These are phyloP conservation scores for Tachysurus fulvidraco DNA, from an alignment of 2,113 vertebrate species.

Conservation along the genomic window DNA sequence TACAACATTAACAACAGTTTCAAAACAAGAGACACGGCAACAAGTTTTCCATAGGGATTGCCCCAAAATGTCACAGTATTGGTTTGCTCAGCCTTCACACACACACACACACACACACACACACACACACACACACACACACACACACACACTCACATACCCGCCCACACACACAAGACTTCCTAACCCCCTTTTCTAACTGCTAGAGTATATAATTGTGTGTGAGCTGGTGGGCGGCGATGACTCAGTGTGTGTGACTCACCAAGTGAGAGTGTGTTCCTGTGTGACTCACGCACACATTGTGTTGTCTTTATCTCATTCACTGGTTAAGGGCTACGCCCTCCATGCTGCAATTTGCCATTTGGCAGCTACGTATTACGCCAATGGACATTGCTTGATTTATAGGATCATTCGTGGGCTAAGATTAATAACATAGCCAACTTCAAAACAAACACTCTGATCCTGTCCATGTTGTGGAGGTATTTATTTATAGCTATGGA, in stretches of 20 bases:
- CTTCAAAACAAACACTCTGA: constrained; percentile 18
- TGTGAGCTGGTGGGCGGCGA: constrained; percentile 69
- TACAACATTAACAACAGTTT: constrained; percentile 38
- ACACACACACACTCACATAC: constrained; percentile 46
- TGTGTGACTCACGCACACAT: constrained; percentile 73
- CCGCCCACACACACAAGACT: constrained; percentile 56
- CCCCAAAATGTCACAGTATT: constrained; percentile 64
- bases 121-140: constrained; percentile 52
- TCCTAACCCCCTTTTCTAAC: constrained; percentile 59
- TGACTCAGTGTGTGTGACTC: constrained; percentile 75
- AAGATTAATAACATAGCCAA: not conserved
- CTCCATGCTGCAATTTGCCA: constrained; percentile 44
- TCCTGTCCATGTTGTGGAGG: not conserved
- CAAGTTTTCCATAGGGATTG: constrained; percentile 49
- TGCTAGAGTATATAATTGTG: constrained; percentile 57
- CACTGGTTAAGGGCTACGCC: constrained; percentile 48
- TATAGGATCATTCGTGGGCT: constrained; percentile 6
- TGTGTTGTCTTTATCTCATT: constrained; percentile 76
- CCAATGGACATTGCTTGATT: not conserved
- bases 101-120: constrained; percentile 45
- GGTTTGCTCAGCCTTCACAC: constrained; percentile 38
- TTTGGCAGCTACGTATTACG: constrained; percentile 22
- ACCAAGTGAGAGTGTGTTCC: constrained; percentile 72
- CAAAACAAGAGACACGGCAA: constrained; percentile 41
- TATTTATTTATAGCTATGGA: not conserved